phyloP scores from a whole-genome alignment of 2,797 vertebrate genomes.

The Ispidina picta region DNA sequence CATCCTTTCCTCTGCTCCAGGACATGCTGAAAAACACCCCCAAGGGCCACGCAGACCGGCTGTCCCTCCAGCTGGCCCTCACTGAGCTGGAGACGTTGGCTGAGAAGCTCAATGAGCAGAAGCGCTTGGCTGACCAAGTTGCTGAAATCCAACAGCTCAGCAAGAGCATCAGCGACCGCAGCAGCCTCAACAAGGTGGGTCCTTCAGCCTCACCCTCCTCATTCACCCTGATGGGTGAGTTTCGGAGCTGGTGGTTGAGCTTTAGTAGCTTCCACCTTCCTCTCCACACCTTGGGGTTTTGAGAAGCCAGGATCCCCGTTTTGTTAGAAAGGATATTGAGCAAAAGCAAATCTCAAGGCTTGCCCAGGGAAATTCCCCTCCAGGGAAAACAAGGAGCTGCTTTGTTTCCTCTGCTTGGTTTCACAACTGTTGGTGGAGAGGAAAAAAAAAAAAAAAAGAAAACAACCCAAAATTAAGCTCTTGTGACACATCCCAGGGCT shows the following conservation, averaged over 20 bases:
- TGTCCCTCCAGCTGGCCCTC: slow-evolving; percentile 93
- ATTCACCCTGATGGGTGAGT: fast-evolving
- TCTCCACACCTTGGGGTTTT: fast-evolving
- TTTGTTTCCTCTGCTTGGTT: background rate
- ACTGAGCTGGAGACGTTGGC: slow-evolving; percentile 95
- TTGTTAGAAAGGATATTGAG: background rate
- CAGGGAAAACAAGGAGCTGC: background rate
- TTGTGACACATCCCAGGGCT: slow-evolving; percentile 1
- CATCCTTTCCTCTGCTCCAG: slow-evolving; percentile 60
- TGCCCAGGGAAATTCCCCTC: background rate
- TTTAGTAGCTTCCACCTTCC: background rate
- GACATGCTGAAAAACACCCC: slow-evolving; percentile 98
- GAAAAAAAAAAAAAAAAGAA: background rate
- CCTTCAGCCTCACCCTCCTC: background rate
- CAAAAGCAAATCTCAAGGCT: background rate
- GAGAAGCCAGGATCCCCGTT: background rate
- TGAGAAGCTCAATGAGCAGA: slow-evolving; percentile 96
- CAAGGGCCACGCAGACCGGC: slow-evolving; percentile 88
- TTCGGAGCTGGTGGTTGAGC: background rate
- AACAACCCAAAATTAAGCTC: background rate
- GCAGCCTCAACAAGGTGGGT: slow-evolving; percentile 90
- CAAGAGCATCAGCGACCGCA: slow-evolving; percentile 90
- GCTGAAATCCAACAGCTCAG: slow-evolving; percentile 93
- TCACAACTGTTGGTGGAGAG: background rate
- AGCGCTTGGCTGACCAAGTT: slow-evolving; percentile 92